Percentiles rank a stretch among this genome's conserved stretches.
Conservation (phyloP, 2,888 invertebrate species). For the Choreutis nemorana region DNA sequence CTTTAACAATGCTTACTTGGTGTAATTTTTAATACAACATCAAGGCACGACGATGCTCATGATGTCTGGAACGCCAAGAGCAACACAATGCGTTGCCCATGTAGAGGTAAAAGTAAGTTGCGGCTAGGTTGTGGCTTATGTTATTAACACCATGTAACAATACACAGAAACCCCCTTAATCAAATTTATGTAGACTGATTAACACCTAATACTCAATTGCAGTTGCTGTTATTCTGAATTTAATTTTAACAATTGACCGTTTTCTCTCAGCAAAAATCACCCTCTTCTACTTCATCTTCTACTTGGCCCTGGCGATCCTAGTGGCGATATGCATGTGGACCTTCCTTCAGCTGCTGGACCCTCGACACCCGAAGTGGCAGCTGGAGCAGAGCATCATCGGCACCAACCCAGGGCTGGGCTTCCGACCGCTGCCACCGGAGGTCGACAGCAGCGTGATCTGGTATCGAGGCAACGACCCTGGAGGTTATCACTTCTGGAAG, state of each 20-base stretch:
- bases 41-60: no score
- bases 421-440: conserved; percentile 88
- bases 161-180: no score
- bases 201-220: not conserved
- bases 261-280: conserved; percentile 84
- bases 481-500: conserved; percentile 82
- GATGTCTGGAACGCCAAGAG: no score
- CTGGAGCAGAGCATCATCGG: conserved; percentile 88
- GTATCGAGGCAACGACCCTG: conserved; percentile 84
- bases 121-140: no score
- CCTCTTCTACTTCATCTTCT: conserved; percentile 95
- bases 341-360: conserved; percentile 90
- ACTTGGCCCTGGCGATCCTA: conserved; percentile 87
- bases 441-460: conserved; percentile 95
- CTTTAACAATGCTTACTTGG: no score
- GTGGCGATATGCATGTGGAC: conserved; percentile 95
- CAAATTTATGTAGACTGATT: no score
- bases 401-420: conserved; percentile 95
- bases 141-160: no score
- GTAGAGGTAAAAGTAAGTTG: no score
- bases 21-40: no score
- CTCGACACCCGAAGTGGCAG: conserved; percentile 90
- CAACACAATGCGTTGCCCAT: no score
- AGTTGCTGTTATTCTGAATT: not conserved
- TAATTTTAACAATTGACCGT: conserved; percentile 9